phyloP scores from a whole-genome alignment of 64 coral and sea anemone species.

The Anthopleura sola region DNA sequence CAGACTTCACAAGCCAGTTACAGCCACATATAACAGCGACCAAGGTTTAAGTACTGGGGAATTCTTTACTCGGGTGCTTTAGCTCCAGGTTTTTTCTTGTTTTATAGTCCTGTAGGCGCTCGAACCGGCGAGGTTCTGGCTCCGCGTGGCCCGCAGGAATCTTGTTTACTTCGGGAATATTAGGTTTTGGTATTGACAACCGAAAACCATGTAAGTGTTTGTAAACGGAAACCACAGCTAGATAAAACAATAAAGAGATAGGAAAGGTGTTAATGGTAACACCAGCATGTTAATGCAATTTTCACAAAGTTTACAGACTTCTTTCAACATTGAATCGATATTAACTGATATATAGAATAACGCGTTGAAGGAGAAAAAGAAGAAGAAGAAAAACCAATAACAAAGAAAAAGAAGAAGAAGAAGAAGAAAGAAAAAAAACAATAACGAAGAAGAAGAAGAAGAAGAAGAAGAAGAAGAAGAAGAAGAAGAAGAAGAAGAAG shows the following conservation, averaged over 20 bases:
- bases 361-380: neutral
- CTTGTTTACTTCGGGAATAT: neutral
- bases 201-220: neutral
- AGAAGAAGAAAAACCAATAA: neutral
- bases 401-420: too few relatives aligned
- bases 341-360: neutral
- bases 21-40: neutral
- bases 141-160: neutral
- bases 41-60: neutral
- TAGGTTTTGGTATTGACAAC: neutral
- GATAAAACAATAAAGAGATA: constrained; percentile 2
- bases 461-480: too few relatives aligned
- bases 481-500: too few relatives aligned
- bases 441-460: too few relatives aligned
- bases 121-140: neutral
- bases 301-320: neutral
- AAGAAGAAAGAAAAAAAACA: too few relatives aligned
- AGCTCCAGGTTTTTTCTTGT: neutral
- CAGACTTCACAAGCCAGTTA: neutral
- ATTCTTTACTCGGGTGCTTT: neutral
- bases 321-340: neutral
- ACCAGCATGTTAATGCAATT: neutral
- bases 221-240: neutral
- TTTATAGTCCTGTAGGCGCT: neutral
- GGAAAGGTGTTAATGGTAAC: neutral